Base-by-base conservation (phyloP, 2,888 invertebrate genomes). In the Rhopalosiphum nymphaeae region DNA sequence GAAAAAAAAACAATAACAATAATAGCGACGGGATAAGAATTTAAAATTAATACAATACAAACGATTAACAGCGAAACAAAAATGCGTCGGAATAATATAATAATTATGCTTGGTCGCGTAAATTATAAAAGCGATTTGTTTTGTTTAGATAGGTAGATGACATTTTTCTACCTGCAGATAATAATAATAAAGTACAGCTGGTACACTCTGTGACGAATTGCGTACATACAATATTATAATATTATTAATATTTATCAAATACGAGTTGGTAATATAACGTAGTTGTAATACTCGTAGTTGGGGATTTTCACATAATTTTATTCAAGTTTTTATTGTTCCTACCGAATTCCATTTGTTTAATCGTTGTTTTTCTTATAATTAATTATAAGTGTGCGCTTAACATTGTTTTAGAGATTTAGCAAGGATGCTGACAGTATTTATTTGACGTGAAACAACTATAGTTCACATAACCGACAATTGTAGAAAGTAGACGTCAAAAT, bases 1-100 rank as follows among this genome's bases (percentile, higher is more conserved):
- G 1, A 13, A 85, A 84, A 91, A 67, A 67, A 67, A 67, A 67
- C 67, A 67, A 67, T 67, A 42, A 61, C 11, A 89, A 89, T 16
- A 56, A 56, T 26, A 21, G 44, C n/a, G 25, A 57, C 44, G 56
- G 91, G 61, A 85, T 86, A 57, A 91, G 56, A 91, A 56, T 85
- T 56, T 56, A 29, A 85, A 91, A 91, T 91, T 91, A 85, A 85
- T 89, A 91, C 53, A 26, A 57, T 25, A 57, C 57, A n/a, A 86
- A 91, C 91, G 91, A 86, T 91, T 91, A 86, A 87, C 92, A n/a
- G 87, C 49, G 92, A 26, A 87, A 92, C 87, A 61, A 87, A 92
- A 92, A 87, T 36, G 46, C 91, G 57, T 86, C 36, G 91, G 57
- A 91, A 91, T 85, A 91, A 91, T 53, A 89, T 42, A 46, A 91